phyloP scores from a whole-genome alignment of 1,140 invertebrate genomes.

The Heterodera schachtii region DNA sequence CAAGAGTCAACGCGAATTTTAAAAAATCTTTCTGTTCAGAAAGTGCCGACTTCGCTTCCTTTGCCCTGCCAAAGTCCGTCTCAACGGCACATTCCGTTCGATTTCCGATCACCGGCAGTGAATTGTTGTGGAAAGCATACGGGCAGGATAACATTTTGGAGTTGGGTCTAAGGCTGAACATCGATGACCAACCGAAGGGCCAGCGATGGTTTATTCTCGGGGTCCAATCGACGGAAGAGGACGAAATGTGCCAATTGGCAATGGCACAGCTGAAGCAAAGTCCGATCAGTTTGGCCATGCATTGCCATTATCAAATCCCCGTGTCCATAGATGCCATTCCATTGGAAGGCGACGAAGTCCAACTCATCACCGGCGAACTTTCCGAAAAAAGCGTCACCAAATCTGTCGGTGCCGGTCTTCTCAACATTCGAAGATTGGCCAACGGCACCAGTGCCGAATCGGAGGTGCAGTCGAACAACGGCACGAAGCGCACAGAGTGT shows the following conservation, averaged over 20 bases:
- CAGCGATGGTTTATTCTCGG: conserved; percentile 34
- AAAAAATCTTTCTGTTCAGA: neutral
- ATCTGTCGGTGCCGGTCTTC: neutral
- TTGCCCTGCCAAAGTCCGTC: conserved; percentile 20
- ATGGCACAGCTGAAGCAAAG: conserved; percentile 16
- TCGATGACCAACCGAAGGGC: neutral
- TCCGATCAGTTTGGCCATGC: neutral
- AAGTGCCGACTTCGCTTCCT: conserved; percentile 19
- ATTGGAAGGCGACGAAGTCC: conserved; percentile 1
- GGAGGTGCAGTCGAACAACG: conserved; percentile 7
- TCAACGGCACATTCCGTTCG: conserved; percentile 7
- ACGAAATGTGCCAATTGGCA: conserved; percentile 21
- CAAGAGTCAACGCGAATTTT: conserved; percentile 30
- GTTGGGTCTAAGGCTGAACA: conserved; percentile 19
- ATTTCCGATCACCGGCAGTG: conserved; percentile 16
- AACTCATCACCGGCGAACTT: neutral
- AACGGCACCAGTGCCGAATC: neutral
- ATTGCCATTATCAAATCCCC: neutral
- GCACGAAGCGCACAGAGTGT: conserved; percentile 28
- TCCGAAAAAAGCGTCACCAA: neutral
- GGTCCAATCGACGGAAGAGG: conserved; percentile 28
- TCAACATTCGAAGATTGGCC: neutral
- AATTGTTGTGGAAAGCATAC: conserved; percentile 35
- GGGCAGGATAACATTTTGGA: conserved; percentile 24
- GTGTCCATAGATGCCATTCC: neutral